phyloP scores from a whole-genome alignment of 1,140 invertebrate genomes.

The Arion vulgaris region DNA sequence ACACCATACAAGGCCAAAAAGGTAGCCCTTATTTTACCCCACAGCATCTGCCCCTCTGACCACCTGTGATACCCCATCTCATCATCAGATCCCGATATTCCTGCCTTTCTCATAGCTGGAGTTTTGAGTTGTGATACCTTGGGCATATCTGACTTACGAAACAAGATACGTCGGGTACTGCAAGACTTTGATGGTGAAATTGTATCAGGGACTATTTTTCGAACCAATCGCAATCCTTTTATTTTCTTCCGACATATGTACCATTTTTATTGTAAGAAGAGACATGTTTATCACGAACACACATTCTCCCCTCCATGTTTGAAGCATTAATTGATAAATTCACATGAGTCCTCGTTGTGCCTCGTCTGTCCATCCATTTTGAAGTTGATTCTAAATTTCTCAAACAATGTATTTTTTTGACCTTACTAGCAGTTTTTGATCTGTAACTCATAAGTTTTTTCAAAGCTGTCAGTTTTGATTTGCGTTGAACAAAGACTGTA shows the following conservation, averaged over 20 bases:
- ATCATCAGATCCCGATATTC: background rate
- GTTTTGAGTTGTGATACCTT: background rate
- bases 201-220: background rate
- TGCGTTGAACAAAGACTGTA: background rate
- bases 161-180: background rate
- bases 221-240: background rate
- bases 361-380: background rate
- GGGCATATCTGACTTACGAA: background rate
- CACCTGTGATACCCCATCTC: slow-evolving; percentile 7
- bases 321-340: background rate
- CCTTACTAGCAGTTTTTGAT: background rate
- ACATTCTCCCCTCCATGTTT: background rate
- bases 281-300: background rate
- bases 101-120: background rate
- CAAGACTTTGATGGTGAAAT: background rate
- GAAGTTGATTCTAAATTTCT: background rate
- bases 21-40: slow-evolving; percentile 83
- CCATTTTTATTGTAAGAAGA: background rate
- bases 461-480: background rate
- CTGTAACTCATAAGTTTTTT: background rate
- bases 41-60: slow-evolving; percentile 70
- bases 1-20: slow-evolving; percentile 85
- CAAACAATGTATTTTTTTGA: background rate
- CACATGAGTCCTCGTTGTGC: background rate
- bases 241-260: background rate